A percentile compares a stretch with the other conserved stretches of the same genome.
Evolutionary conservation across 2,888 invertebrate species (phyloP).

Genomic region (Oligia latruncula): DNA sequence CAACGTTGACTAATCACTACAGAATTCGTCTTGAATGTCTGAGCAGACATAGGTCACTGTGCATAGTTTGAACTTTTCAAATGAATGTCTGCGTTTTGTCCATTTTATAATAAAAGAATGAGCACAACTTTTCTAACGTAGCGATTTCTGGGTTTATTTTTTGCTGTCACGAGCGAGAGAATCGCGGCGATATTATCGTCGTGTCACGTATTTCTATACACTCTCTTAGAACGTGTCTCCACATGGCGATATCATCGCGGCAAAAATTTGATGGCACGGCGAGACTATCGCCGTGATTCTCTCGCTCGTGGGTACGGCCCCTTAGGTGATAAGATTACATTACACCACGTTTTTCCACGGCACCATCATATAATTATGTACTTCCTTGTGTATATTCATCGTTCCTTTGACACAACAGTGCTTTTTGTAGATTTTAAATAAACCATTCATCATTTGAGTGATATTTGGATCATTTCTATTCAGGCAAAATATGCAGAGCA

Average conservation of each 20-base stretch:
- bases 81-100: background rate
- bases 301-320: too few species aligned
- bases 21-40: slow-evolving; percentile 27
- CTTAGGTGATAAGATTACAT: background rate
- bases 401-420: background rate
- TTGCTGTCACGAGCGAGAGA: background rate
- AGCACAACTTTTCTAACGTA: background rate
- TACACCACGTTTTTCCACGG: background rate
- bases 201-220: too few species aligned
- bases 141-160: background rate
- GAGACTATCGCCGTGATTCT: too few species aligned
- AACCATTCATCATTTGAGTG: background rate
- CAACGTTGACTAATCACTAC: slow-evolving; percentile 30
- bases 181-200: too few species aligned
- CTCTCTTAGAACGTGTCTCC: too few species aligned
- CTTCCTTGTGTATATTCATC: background rate
- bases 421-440: background rate
- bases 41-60: slow-evolving; percentile 1
- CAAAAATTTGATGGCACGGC: too few species aligned
- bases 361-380: background rate
- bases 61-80: slow-evolving; percentile 22
- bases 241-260: too few species aligned
- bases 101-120: background rate
- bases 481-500: too few species aligned
- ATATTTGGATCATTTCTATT: background rate